Conservation (phyloP, 2,797 vertebrate species). For the Rhinella marina region DNA sequence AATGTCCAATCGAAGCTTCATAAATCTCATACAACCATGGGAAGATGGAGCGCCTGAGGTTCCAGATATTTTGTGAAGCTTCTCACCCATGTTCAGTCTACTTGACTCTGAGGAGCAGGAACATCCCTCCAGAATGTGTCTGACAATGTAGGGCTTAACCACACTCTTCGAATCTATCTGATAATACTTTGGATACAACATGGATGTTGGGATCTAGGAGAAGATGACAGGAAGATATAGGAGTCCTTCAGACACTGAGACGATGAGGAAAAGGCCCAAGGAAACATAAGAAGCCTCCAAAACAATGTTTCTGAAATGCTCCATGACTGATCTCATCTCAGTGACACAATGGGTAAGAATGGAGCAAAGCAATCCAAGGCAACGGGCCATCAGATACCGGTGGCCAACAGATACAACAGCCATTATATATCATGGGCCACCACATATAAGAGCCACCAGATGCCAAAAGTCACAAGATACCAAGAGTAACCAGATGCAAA, state of each 20-base stretch:
- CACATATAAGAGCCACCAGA: too few relatives aligned
- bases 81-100: too few relatives aligned
- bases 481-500: too few relatives aligned
- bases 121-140: neutral
- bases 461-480: too few relatives aligned
- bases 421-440: too few relatives aligned
- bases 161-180: constrained; percentile 22
- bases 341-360: neutral
- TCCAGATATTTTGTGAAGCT: too few relatives aligned
- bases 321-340: neutral
- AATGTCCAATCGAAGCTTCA: too few relatives aligned
- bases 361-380: neutral
- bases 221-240: constrained; percentile 8
- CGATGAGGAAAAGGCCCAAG: too few relatives aligned
- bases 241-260: neutral
- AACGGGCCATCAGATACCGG: neutral
- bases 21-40: too few relatives aligned
- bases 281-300: neutral
- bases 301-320: neutral
- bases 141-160: constrained; percentile 11
- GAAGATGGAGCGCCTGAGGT: too few relatives aligned
- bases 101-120: neutral
- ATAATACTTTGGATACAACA: neutral
- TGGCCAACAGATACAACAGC: too few relatives aligned
- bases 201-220: neutral